Conservation (phyloP, 1,140 invertebrate genomes). For the Leptinotarsa defecta region DNA sequence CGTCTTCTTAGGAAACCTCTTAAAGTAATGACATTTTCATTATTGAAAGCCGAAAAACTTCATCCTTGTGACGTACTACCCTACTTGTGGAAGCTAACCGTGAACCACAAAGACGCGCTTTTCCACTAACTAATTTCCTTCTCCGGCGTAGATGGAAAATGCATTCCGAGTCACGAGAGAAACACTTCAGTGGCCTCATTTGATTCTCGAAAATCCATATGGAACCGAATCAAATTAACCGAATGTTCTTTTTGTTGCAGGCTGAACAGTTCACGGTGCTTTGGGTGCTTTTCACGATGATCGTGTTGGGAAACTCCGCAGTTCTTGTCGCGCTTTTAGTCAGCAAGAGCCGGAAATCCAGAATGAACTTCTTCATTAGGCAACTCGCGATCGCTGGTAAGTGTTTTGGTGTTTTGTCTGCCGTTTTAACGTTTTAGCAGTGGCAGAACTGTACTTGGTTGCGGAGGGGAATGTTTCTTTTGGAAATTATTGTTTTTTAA, state of each 20-base stretch:
- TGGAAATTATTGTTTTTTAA: too few relatives aligned
- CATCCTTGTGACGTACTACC: too few relatives aligned
- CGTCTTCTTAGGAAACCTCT: too few relatives aligned
- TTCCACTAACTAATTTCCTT: not conserved
- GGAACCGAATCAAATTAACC: constrained; percentile 9
- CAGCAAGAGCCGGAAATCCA: constrained; percentile 84
- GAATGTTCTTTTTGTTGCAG: constrained; percentile 65
- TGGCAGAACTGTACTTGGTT: too few relatives aligned
- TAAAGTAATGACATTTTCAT: too few relatives aligned
- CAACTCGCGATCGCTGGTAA: constrained; percentile 90
- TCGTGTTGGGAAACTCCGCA: constrained; percentile 86
- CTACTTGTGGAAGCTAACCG: too few relatives aligned
- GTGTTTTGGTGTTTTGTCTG: constrained; percentile 38
- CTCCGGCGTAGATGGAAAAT: not conserved
- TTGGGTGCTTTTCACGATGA: constrained; percentile 85
- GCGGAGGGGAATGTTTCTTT: too few relatives aligned
- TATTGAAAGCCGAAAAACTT: too few relatives aligned
- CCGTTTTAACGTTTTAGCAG: too few relatives aligned
- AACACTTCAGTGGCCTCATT: not conserved
- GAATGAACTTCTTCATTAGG: constrained; percentile 97
- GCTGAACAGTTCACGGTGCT: constrained; percentile 86
- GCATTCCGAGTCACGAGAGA: not conserved
- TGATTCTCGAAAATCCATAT: not conserved
- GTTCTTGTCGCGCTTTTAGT: constrained; percentile 83
- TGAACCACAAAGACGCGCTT: not conserved